phyloP scores from a whole-genome alignment of 2,113 vertebrate species.

The Rhea americana region DNA sequence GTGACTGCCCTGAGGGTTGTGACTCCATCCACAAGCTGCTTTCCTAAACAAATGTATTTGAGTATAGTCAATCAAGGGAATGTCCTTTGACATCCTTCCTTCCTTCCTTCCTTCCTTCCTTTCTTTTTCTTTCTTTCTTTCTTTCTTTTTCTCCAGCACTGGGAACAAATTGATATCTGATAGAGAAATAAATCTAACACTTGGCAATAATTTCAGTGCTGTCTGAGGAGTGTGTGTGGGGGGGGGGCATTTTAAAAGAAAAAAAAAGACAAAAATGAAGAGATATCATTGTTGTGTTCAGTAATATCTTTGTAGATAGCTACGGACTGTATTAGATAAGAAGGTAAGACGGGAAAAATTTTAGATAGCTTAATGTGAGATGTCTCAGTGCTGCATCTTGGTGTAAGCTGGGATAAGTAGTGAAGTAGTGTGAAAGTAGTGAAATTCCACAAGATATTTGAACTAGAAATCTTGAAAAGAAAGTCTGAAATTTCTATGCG shows the following conservation, averaged over 20 bases:
- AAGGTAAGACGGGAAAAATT: not conserved
- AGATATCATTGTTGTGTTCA: not conserved
- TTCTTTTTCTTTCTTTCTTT: too few relatives aligned
- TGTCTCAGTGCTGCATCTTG: not conserved
- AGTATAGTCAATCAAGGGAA: rapidly evolving
- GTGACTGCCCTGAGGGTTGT: rapidly evolving
- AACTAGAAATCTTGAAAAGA: not conserved
- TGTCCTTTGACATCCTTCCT: too few relatives aligned
- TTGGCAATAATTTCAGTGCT: not conserved
- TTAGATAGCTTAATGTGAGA: not conserved
- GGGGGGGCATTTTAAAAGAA: not conserved
- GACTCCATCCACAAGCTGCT: not conserved
- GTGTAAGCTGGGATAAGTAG: not conserved
- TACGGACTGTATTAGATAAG: not conserved
- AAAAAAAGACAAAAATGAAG: not conserved
- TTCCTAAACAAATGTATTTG: rapidly evolving
- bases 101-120: too few relatives aligned
- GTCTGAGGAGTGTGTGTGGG: too few relatives aligned
- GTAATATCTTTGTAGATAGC: too few relatives aligned
- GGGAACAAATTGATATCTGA: not conserved
- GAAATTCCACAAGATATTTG: not conserved
- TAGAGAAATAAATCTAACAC: not conserved
- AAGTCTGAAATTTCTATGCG: not conserved
- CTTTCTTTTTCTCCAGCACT: not conserved
- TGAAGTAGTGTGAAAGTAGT: too few relatives aligned